Base-by-base conservation (phyloP, 35 echinoderm and acorn worm species). In the Heliocidaris erythrogramma region DNA sequence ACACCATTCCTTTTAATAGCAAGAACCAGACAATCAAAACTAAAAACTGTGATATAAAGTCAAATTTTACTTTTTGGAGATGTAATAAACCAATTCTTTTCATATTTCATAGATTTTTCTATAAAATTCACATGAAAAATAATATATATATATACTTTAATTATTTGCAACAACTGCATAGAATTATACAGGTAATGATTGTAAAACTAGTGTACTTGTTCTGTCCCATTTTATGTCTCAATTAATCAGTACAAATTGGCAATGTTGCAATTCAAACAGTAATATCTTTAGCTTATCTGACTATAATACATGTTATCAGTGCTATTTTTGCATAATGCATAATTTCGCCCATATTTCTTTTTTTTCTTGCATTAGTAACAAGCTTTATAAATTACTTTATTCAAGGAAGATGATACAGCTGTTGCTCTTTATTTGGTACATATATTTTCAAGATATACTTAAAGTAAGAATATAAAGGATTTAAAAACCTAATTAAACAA, bases 111-210 rank as follows among this genome's bases (percentile, higher is more conserved):
- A 78, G 65, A 78, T 78, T 78, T 24, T 78, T 78, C 8, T n/a
- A 42, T 42, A 42, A 5, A 78, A 78, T 78, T 78, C 0, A 78
- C 21, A 78, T 78, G 27, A 78, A 7, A 21, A 69, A 24, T 5
- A 69, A 69, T 69, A 69, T 78, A 78, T 78, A 78, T 78, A 27
- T 78, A 78, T 78, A 78, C 65, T 78, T 78, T 78, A 78, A 78
- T 78, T 27, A 78, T 78, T 78, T 21, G 18, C 27, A 78, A 78
- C 5, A 78, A 78, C 27, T 78, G 27, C 65, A 27, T 78, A n/a
- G 65, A 78, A 78, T n/a, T 78, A 78, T 27, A 78, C 65, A n/a
- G 65, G 65, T 78, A 27, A 78, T n/a, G 65, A n/a, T 78, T 78
- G 65, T 78, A 78, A 78, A 7, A 7, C 8, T 78, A 78, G 65